Base-by-base conservation (phyloP, 2,797 vertebrate species). In the Ctenosaura bakeri region DNA sequence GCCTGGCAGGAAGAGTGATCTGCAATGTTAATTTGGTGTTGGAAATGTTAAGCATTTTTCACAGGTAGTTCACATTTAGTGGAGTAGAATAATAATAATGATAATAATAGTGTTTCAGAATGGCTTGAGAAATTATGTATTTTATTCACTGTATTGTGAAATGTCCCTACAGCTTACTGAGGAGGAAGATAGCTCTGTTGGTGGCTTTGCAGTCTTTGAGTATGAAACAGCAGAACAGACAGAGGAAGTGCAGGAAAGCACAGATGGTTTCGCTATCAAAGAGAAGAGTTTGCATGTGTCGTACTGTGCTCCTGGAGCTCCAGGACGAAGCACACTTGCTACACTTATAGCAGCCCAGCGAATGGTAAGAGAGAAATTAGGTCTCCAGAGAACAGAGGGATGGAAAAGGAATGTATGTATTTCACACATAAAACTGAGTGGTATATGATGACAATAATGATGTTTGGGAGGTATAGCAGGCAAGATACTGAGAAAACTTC, bases 251-350 rank as follows among this genome's bases (percentile, higher is more conserved):
- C 97, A 98, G 24, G 97, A 97, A 3, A 97, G 97, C 87, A 98
- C 98, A 69, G 96, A 98, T 82, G 97, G 98, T 24, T 97, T 96
- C 1, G 92, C 93, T 89, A 89, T 99, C 95, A 95, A 97, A 59
- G 98, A 98, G 42, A 98, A 96, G 96, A 97, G 97, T 95, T 94
- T 99, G 38, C 98, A 98, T 1, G 98, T 99, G 87, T 99, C 98
- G 0, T 98, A 98, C 96, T 99, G 99, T 87, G 98, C 98, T 88
- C 99, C 99, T 0, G 99, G 99, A 85, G 98, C 98, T 0, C 98
- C 99, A 0, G 99, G 99, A n/a, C 97, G 99, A 93, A 99, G 99
- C 96, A 99, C 98, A 0, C 94, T 99, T 92, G 99, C 99, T 26
- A 98, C 99, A 0, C 97, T 99, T 77, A 99, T 99, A 73, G 99